phyloP scores from a whole-genome alignment of 1,140 invertebrate species.

The Danaus plexippus region DNA sequence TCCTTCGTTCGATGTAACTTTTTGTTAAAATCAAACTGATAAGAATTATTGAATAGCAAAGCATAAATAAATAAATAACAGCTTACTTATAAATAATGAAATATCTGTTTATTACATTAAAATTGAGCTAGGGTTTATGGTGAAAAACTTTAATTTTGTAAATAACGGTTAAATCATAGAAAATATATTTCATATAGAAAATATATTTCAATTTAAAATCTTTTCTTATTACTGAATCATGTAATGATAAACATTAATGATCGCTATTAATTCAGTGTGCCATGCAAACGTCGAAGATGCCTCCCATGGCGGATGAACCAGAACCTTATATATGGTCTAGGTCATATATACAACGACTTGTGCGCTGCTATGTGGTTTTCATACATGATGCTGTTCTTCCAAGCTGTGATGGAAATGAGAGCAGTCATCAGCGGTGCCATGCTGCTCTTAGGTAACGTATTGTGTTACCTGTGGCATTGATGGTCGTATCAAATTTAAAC shows the following conservation, averaged over 20 bases:
- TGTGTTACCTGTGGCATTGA: conserved; percentile 17
- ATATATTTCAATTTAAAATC: too few relatives aligned
- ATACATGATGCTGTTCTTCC: conserved; percentile 90
- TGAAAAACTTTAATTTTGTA: too few relatives aligned
- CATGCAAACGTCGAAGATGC: conserved; percentile 37
- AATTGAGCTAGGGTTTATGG: too few relatives aligned
- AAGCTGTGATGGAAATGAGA: conserved; percentile 82
- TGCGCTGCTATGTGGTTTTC: conserved; percentile 96
- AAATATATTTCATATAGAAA: too few relatives aligned
- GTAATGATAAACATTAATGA: too few relatives aligned
- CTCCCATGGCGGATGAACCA: conserved; percentile 53
- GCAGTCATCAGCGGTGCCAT: conserved; percentile 83
- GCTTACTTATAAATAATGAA: not conserved
- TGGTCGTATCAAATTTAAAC: conserved; percentile 5
- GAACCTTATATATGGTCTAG: conserved; percentile 81
- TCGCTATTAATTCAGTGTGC: conserved; percentile 26
- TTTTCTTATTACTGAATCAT: too few relatives aligned
- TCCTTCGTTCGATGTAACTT: conserved; percentile 19
- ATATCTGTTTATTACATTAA: conserved; percentile 1
- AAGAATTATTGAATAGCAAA: too few relatives aligned
- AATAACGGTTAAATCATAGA: too few relatives aligned
- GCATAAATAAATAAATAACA: not conserved
- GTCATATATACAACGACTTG: conserved; percentile 93
- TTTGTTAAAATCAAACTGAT: too few relatives aligned
- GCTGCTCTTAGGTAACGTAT: conserved; percentile 77